Base-by-base conservation (phyloP, 1,140 invertebrate genomes). In the Saxidomus purpurata region DNA sequence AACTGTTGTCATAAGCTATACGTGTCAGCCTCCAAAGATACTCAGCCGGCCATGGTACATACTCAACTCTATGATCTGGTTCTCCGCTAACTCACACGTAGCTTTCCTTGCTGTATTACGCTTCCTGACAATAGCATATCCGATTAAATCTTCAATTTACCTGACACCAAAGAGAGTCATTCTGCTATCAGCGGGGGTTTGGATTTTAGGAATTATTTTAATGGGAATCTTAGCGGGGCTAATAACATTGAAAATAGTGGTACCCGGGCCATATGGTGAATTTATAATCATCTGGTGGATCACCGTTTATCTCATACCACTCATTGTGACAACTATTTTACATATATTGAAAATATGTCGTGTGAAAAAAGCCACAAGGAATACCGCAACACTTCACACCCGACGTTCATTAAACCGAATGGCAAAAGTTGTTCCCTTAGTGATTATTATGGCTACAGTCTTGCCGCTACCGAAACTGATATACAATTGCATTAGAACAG, bases 221-320 rank as follows among this genome's bases (percentile, higher is more conserved):
- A 49, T 88, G 38, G 86, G 76, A 38, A 88, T 28, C 0, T 25
- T 88, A 15, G 38, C 86, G 1, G 31, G 52, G 3, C 59, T 88
- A 0, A 88, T 81, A 19, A 61, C 36, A 15, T 31, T 79, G n/a
- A 40, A 69, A 22, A 55, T 80, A 38, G 22, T 88, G 34, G 11
- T 79, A 25, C 40, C 76, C 0, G 61, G 74, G 13, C 9, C 36
- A 19, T 52, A 76, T 15, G 31, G 71, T 22, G 86, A 88, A 40
- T 88, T 79, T 88, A 77, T 88, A n/a, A 80, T 81, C n/a, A 63
- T 69, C 22, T 55, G 52, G 36, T 88, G 86, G 86, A 80, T 81
- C 2, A 69, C 76, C 0, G 86, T 88, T 19, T 88, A 88, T 49
- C 63, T 88, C 0, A 80, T 88, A 36, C 86, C 86, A 31, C 43